These are phyloP conservation scores for Collichthys lucidus DNA, from an alignment of 2,113 vertebrate species.

Conservation along the genomic window DNA sequence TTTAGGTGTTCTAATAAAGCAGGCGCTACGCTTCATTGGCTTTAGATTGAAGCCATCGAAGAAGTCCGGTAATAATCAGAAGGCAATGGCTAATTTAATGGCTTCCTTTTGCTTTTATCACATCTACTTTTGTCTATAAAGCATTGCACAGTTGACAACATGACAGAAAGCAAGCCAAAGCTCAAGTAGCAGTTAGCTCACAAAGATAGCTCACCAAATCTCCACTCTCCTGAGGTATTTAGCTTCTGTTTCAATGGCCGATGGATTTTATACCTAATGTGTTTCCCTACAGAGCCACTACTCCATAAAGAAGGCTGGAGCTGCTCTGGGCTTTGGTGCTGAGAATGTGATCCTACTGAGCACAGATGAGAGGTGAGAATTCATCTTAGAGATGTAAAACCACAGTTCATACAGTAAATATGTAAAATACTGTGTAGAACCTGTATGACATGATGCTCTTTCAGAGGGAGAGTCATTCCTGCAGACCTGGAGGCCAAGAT, in stretches of 20 bases:
- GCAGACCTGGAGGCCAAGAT: constrained; percentile 97
- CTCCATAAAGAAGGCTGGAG: constrained; percentile 98
- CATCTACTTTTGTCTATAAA: constrained; percentile 26
- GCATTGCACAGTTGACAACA: constrained; percentile 5
- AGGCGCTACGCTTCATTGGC: constrained; percentile 22
- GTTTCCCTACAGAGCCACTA: constrained; percentile 93
- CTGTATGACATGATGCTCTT: constrained; percentile 59
- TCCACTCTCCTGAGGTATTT: not conserved
- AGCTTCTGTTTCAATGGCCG: not conserved
- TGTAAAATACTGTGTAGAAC: not conserved
- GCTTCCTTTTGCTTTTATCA: constrained; percentile 21
- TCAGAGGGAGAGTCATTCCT: constrained; percentile 97
- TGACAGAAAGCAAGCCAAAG: constrained; percentile 1
- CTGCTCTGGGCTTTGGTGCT: constrained; percentile 95
- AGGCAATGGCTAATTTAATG: constrained; percentile 21
- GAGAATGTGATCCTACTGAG: constrained; percentile 98
- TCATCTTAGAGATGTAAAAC: not conserved
- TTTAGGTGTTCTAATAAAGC: constrained; percentile 42
- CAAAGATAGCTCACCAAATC: constrained; percentile 10
- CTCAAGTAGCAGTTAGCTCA: constrained; percentile 1
- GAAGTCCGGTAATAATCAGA: constrained; percentile 27
- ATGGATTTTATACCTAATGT: not conserved
- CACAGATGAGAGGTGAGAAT: constrained; percentile 91
- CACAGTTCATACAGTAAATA: not conserved
- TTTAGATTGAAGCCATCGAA: constrained; percentile 37